phyloP scores from a whole-genome alignment of 2,113 vertebrate species.

The Diglossa brunneiventris region DNA sequence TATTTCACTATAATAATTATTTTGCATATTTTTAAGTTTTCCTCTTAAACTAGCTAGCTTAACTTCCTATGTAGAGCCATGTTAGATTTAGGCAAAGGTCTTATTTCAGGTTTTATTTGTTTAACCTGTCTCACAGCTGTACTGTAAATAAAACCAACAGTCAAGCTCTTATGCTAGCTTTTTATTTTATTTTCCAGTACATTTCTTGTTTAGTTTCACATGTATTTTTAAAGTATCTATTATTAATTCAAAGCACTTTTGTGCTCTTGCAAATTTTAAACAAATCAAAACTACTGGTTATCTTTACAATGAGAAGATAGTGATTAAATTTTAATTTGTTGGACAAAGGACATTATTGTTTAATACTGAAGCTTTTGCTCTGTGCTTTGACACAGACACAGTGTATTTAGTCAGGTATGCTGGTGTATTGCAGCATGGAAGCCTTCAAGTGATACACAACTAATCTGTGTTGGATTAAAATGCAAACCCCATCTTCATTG shows the following conservation, averaged over 20 bases:
- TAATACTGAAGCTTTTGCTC: neutral
- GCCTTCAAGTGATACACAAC: neutral
- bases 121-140: neutral
- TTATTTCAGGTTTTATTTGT: neutral
- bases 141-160: constrained; percentile 7
- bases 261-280: neutral
- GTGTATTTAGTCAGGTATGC: neutral
- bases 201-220: neutral
- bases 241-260: neutral
- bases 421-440: neutral
- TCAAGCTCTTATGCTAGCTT: neutral
- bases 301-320: neutral
- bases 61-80: neutral
- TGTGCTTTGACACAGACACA: neutral
- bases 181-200: neutral
- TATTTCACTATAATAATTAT: neutral
- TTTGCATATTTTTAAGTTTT: neutral
- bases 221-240: neutral
- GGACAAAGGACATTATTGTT: neutral
- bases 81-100: neutral
- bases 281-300: neutral
- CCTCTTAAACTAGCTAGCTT: neutral
- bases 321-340: neutral
- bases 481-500: neutral
- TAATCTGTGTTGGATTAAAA: neutral